phyloP scores from a whole-genome alignment of 2,888 invertebrate genomes.

The Epirrhoe alternata region DNA sequence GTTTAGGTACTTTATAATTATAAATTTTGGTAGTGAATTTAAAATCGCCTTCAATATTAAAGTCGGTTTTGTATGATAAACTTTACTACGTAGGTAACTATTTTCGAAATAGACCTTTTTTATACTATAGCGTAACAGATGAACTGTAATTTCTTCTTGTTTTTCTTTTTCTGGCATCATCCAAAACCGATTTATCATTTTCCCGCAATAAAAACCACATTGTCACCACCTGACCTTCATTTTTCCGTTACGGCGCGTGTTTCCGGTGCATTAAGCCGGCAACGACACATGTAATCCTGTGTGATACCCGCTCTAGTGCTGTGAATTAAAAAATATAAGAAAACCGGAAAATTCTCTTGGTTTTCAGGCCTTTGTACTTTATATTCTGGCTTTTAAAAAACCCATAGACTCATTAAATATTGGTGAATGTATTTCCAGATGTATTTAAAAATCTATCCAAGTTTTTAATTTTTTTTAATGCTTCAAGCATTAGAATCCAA shows the following conservation, averaged over 20 bases:
- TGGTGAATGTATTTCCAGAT: too few relatives aligned
- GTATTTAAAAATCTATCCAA: too few relatives aligned
- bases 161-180: conserved; percentile 13
- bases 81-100: too few relatives aligned
- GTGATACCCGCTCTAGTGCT: conserved; percentile 42
- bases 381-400: too few relatives aligned
- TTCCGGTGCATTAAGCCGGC: conserved; percentile 72
- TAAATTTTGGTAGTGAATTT: too few relatives aligned
- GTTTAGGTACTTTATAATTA: too few relatives aligned
- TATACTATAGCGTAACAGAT: too few relatives aligned
- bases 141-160: background rate
- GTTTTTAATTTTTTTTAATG: too few relatives aligned
- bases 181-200: conserved; percentile 29
- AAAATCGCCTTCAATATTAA: too few relatives aligned
- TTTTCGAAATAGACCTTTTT: background rate
- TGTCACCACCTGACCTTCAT: conserved; percentile 40
- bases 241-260: conserved; percentile 44
- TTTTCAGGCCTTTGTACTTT: background rate
- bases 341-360: conserved; percentile 8
- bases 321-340: conserved; percentile 2
- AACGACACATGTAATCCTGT: conserved; percentile 77
- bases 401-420: too few relatives aligned
- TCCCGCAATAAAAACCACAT: conserved; percentile 29
- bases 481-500: too few relatives aligned
- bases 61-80: too few relatives aligned